Percentiles rank a stretch among this genome's conserved stretches.
These are phyloP conservation scores for Scaptomyza hsui DNA, from an alignment of 1,140 invertebrate genomes.

Conservation along the genomic window DNA sequence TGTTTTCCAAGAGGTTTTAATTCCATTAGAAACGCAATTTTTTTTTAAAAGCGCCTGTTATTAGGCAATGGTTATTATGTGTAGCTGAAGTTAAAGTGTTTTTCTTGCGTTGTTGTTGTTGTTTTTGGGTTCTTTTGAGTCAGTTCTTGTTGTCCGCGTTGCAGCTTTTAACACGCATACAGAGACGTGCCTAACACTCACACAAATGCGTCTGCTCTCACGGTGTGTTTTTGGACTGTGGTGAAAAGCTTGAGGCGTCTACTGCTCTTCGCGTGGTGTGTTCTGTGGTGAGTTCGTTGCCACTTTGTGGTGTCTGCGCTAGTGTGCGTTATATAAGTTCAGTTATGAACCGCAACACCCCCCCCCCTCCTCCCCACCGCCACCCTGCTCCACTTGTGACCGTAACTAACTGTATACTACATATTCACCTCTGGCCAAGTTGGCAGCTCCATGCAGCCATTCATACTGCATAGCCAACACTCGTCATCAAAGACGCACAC, in stretches of 20 bases:
- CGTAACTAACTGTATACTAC: no score
- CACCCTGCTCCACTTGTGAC: no score
- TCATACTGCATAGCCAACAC: constrained; percentile 17
- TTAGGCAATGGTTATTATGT: constrained; percentile 29
- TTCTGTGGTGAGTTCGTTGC: not conserved
- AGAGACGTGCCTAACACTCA: constrained; percentile 63
- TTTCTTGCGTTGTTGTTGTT: constrained; percentile 5
- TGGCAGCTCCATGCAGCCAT: constrained; percentile 35
- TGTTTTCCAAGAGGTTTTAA: constrained; percentile 1
- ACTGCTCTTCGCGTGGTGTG: constrained; percentile 12
- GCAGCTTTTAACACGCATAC: constrained; percentile 77
- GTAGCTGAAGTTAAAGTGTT: constrained; percentile 9
- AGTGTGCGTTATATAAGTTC: constrained; percentile 74
- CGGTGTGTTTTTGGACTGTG: constrained; percentile 10
- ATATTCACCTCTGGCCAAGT: constrained; percentile 35
- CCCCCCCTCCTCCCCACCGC: constrained; percentile 8
- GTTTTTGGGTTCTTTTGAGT: constrained; percentile 37
- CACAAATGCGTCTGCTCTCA: constrained; percentile 15
- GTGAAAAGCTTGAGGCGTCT: constrained; percentile 32
- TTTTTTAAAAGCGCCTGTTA: constrained; percentile 11
- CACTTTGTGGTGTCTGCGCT: constrained; percentile 54
- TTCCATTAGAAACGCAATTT: not conserved
- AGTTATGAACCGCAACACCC: constrained; percentile 48
- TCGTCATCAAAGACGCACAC: constrained; percentile 7
- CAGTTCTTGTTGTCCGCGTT: constrained; percentile 60